Conservation (phyloP, 2,888 invertebrate genomes). For the Perithous albicinctus region DNA sequence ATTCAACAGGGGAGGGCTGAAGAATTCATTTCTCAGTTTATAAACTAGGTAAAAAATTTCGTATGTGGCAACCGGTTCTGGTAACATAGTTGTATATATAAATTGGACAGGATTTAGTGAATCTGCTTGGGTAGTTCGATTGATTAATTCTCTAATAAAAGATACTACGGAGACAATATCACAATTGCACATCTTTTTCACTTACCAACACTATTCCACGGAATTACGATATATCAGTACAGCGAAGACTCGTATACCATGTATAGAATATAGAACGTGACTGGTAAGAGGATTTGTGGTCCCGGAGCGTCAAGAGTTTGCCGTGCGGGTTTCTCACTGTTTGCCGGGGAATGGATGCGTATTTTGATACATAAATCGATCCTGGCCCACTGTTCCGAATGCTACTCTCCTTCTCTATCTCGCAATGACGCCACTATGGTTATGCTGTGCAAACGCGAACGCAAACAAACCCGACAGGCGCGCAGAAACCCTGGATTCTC, state of each 20-base stretch:
- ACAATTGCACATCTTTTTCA: background rate
- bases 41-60: conserved; percentile 68
- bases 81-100: background rate
- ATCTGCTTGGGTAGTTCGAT: conserved; percentile 15
- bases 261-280: conserved; percentile 40
- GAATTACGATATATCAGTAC: conserved; percentile 9
- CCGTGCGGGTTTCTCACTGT: conserved; percentile 52
- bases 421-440: conserved; percentile 14
- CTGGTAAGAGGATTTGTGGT: conserved; percentile 61
- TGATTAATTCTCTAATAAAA: conserved; percentile 33
- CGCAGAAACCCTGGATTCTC: conserved; percentile 39
- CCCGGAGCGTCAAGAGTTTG: conserved; percentile 40
- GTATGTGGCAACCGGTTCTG: conserved; percentile 3
- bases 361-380: conserved; percentile 64
- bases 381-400: conserved; percentile 30
- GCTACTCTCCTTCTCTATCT: conserved; percentile 9
- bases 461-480: conserved; percentile 7
- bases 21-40: conserved; percentile 79
- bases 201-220: background rate
- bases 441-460: conserved; percentile 23
- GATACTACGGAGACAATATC: conserved; percentile 3
- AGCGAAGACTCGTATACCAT: background rate
- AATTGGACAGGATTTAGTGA: background rate
- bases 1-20: conserved; percentile 72
- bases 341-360: conserved; percentile 56